A percentile compares a stretch with the other conserved stretches of the same genome.
phyloP scores from a whole-genome alignment of 30 jellyfish, hydroid and myxozoan species.

The Sanderia malayensis region DNA sequence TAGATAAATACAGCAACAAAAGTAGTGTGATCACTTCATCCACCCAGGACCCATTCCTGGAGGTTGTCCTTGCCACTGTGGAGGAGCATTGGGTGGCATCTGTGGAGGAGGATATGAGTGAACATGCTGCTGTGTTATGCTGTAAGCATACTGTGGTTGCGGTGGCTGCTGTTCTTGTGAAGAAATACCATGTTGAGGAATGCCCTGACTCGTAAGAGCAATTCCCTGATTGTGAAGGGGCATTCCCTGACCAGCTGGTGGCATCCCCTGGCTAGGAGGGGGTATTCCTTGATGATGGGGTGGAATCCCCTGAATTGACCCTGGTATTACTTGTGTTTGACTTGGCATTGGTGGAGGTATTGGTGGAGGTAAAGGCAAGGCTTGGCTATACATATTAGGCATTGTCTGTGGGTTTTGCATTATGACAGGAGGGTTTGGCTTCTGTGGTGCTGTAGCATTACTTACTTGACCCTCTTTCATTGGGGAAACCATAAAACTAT shows the following conservation, averaged over 20 bases:
- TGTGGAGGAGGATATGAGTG: constrained; percentile 43
- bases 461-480: constrained; percentile 26
- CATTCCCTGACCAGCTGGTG: constrained; percentile 54
- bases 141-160: constrained; percentile 24
- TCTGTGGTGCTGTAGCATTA: constrained; percentile 21
- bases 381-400: constrained; percentile 31
- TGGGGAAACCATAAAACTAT: constrained; percentile 18
- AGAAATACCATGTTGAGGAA: constrained; percentile 1
- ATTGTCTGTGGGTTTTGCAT: constrained; percentile 42
- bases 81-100: constrained; percentile 39
- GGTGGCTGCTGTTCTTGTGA: constrained; percentile 33
- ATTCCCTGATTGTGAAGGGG: constrained; percentile 35
- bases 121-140: constrained; percentile 37
- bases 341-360: constrained; percentile 18
- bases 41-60: constrained; percentile 55
- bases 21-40: constrained; percentile 60
- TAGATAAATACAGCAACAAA: too few species aligned
- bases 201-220: constrained; percentile 19
- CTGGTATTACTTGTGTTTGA: neutral
- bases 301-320: constrained; percentile 20
- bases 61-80: constrained; percentile 57
- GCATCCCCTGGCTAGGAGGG: constrained; percentile 36
- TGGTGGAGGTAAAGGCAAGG: constrained; percentile 14
- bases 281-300: constrained; percentile 43
- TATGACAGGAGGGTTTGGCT: neutral